Evolutionary conservation across 2,888 invertebrate species (phyloP), one percentile per base, ranked within the genome.

Genomic region (Synergus japonicus): DNA sequence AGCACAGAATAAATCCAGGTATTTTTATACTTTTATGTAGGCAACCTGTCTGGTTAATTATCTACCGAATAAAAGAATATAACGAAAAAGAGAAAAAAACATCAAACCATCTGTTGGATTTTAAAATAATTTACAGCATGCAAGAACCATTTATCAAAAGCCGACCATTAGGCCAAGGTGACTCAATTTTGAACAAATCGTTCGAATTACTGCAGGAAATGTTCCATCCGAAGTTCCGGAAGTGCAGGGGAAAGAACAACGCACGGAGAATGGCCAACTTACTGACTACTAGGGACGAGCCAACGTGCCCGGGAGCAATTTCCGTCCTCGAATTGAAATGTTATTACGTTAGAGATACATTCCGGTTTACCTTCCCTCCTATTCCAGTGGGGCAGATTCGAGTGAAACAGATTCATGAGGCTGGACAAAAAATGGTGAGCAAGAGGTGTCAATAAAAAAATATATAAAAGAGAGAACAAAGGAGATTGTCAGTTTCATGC

Each of bases 241-340:
- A 76, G 49, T 79, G 77, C 80, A 79, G 81, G 73, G 69, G 73
- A 81, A 78, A 79, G n/a, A 76, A 60, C 76, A 76, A 78, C 80
- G 81, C 60, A 60, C 79, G 79, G 83, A 81, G 87, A 83, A 76
- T 85, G 81, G 85, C 79, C 85, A 83, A 73, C 84, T 82, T 80
- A 67, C 80, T 78, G 87, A 86, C 83, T 81, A 81, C 82, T 83
- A 82, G 85, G 86, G 83, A 81, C 82, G 85, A 78, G 80, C 82
- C 66, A 80, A 69, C 81, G 82, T 85, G 84, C 85, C 88, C 86
- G 86, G 83, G 81, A 82, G 90, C 89, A 92, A 92, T 92, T 91
- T 92, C 91, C 92, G 91, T 86, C 83, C 87, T 86, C 88, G 88
- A 91, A 92, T 92, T 89, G 92, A 90, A 92, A 91, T 89, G 88